Conservation (phyloP, 2,113 vertebrate genomes). For the Epinephelus lanceolatus region DNA sequence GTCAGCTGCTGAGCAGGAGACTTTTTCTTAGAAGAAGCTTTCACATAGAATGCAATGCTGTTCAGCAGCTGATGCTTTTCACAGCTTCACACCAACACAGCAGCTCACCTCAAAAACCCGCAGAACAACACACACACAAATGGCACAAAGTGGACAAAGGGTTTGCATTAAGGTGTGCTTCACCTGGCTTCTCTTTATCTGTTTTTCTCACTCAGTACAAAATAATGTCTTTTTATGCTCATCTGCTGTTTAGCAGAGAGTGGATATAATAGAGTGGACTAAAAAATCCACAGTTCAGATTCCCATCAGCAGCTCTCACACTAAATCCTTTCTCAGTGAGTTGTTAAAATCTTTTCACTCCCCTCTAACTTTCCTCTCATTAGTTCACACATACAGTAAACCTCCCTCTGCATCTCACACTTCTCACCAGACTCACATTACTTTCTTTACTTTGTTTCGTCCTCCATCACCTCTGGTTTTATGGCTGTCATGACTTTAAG, state of each 20-base stretch:
- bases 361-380: slow-evolving; percentile 21
- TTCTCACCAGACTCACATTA: background rate
- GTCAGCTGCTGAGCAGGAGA: too few relatives aligned
- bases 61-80: too few relatives aligned
- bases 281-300: slow-evolving; percentile 19
- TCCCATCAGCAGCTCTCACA: slow-evolving; percentile 5
- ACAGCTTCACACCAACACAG: too few relatives aligned
- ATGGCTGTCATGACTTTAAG: background rate
- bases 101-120: too few relatives aligned
- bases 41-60: background rate
- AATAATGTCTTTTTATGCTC: background rate
- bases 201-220: background rate
- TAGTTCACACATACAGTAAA: slow-evolving; percentile 9
- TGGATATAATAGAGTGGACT: background rate
- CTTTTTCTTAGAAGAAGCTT: too few relatives aligned
- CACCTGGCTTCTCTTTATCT: background rate
- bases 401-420: background rate
- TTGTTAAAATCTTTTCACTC: slow-evolving; percentile 16
- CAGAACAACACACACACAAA: too few relatives aligned
- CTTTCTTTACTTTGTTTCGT: background rate
- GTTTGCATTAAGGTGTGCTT: background rate
- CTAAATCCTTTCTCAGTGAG: slow-evolving; percentile 16
- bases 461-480: background rate
- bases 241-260: background rate
- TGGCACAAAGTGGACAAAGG: background rate